Percentiles rank a stretch among this genome's conserved stretches.
Evolutionary conservation across 2,888 invertebrate genomes (phyloP).

Genomic region (Smittia aterrima): DNA sequence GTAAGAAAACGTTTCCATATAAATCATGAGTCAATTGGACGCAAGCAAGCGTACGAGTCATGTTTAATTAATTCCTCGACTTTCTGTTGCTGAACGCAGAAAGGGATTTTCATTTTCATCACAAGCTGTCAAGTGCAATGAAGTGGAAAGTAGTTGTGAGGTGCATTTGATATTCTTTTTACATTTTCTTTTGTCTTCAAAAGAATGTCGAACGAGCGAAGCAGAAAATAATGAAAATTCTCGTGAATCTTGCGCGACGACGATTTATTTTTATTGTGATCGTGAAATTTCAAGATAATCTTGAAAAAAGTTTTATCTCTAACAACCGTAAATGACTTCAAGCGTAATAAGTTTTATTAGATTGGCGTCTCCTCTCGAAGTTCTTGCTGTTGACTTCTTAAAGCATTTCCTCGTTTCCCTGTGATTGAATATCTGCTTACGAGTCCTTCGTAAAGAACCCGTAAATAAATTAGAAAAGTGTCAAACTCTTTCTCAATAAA

Average conservation of each 20-base stretch:
- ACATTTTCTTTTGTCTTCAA: too few species aligned
- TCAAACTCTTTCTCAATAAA: too few species aligned
- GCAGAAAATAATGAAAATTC: too few species aligned
- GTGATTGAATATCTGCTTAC: too few species aligned
- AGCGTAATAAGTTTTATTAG: slow-evolving; percentile 24
- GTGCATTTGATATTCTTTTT: too few species aligned
- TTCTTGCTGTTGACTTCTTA: neutral
- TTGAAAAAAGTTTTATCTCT: neutral
- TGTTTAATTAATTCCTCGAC: neutral
- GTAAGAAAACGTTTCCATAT: neutral
- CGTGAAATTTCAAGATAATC: neutral
- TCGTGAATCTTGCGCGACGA: too few species aligned
- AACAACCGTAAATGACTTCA: slow-evolving; percentile 21
- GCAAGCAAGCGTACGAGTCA: neutral
- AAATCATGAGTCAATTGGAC: neutral
- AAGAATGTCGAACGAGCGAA: too few species aligned
- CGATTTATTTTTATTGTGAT: too few species aligned
- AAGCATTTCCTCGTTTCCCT: neutral
- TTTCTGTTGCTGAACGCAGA: neutral
- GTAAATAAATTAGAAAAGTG: too few species aligned
- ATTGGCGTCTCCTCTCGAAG: neutral
- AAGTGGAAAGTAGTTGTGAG: too few species aligned
- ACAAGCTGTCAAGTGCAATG: neutral
- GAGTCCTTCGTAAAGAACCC: too few species aligned
- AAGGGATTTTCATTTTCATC: slow-evolving; percentile 3